phyloP scores from a whole-genome alignment of 2,113 vertebrate genomes.

The Alligator mississippiensis region DNA sequence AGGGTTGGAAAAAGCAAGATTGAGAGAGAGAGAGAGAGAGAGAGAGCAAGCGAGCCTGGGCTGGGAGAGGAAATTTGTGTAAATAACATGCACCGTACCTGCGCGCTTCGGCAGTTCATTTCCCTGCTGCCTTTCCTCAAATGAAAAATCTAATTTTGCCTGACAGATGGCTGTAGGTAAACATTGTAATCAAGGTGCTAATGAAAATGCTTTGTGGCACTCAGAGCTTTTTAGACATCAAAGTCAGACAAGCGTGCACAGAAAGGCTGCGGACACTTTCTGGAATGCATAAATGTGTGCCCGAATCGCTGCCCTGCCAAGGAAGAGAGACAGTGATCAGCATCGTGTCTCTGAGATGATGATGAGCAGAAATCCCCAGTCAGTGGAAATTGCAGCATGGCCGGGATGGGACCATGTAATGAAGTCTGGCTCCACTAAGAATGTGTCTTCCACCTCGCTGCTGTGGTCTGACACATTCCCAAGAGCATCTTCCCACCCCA shows the following conservation, averaged over 20 bases:
- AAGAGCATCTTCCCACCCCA: not conserved
- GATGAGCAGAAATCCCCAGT: not conserved
- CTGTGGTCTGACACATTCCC: not conserved
- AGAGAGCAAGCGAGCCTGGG: not conserved
- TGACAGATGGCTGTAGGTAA: conserved; percentile 12
- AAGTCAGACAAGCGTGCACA: not conserved
- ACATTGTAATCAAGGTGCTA: conserved; percentile 2
- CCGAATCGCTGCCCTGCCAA: not conserved
- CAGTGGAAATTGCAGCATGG: not conserved
- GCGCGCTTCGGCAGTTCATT: not conserved
- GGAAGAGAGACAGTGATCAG: not conserved
- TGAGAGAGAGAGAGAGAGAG: not conserved
- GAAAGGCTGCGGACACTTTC: not conserved
- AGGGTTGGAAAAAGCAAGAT: not conserved
- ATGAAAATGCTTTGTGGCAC: not conserved
- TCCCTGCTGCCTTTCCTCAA: not conserved
- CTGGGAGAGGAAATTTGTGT: not conserved
- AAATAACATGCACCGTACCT: not conserved
- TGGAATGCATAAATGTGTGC: not conserved
- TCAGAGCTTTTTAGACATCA: not conserved
- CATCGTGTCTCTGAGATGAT: not conserved
- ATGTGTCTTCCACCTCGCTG: not conserved
- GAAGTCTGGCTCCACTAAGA: not conserved
- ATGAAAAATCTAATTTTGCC: not conserved
- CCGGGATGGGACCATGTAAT: no score